phyloP scores from a whole-genome alignment of 2,113 vertebrate species.

The Pygoscelis adeliae region DNA sequence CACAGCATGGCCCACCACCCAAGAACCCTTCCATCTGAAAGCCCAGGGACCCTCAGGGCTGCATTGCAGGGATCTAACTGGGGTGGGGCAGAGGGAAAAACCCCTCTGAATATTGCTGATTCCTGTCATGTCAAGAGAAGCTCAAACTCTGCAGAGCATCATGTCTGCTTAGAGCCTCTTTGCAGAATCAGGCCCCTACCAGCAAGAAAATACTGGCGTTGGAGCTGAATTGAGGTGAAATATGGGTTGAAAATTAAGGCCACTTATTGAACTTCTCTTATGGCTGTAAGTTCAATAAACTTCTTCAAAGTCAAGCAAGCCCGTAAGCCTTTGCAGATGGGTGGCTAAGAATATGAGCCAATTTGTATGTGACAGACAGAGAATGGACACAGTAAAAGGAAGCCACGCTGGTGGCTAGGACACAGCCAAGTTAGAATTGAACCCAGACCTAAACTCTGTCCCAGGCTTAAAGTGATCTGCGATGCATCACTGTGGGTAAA shows the following conservation, averaged over 20 bases:
- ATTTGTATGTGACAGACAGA: background rate
- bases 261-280: background rate
- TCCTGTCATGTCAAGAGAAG: background rate
- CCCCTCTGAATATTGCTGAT: background rate
- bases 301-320: background rate
- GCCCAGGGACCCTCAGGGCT: background rate
- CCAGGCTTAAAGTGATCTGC: background rate
- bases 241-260: background rate
- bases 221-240: background rate
- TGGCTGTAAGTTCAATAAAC: background rate
- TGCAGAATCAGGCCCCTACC: background rate
- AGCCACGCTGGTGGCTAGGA: background rate
- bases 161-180: background rate
- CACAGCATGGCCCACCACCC: accelerated
- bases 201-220: background rate
- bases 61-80: background rate
- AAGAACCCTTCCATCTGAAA: background rate
- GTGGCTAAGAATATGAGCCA: background rate
- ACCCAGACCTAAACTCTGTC: background rate
- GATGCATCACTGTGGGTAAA: background rate
- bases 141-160: background rate
- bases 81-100: background rate
- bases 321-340: background rate
- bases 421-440: background rate
- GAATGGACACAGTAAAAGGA: background rate